phyloP scores from a whole-genome alignment of 2,797 vertebrate species.

The Gastrophryne carolinensis region DNA sequence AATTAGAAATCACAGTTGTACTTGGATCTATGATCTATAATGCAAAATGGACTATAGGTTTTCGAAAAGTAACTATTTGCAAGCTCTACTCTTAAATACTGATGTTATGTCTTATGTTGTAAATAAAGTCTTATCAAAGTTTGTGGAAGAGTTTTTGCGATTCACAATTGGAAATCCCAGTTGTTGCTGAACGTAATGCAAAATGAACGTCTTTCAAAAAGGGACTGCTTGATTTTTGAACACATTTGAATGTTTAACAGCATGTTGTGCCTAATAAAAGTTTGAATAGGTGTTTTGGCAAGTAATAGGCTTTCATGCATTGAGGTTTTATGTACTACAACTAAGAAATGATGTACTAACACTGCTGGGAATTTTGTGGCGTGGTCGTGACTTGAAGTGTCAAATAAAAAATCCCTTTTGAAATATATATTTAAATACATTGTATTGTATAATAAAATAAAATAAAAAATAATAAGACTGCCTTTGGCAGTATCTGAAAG shows the following conservation, averaged over 20 bases:
- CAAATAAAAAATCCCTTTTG: background rate
- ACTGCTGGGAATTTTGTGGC: conserved; percentile 11
- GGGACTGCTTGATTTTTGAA: too few relatives aligned
- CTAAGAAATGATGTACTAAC: conserved; percentile 18
- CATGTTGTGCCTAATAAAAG: conserved; percentile 8
- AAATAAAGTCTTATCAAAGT: too few relatives aligned
- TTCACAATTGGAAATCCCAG: too few relatives aligned
- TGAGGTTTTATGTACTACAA: conserved; percentile 4
- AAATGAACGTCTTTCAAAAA: too few relatives aligned
- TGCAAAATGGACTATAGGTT: too few relatives aligned
- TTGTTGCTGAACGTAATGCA: too few relatives aligned
- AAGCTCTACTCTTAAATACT: too few relatives aligned
- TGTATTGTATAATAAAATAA: background rate
- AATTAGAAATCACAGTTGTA: too few relatives aligned
- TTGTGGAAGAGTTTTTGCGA: too few relatives aligned
- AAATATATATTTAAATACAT: background rate
- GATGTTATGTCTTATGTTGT: too few relatives aligned
- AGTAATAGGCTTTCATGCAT: background rate
- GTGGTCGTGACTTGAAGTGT: background rate
- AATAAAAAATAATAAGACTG: background rate
- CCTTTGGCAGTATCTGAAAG: conserved; percentile 16
- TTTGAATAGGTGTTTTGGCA: conserved; percentile 29
- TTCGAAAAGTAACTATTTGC: too few relatives aligned
- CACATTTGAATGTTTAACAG: conserved; percentile 16
- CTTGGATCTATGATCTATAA: too few relatives aligned